Base-by-base conservation (phyloP, 37 sponge, comb jelly and placozoan genomes). In the Diacarnus erythraeanus region DNA sequence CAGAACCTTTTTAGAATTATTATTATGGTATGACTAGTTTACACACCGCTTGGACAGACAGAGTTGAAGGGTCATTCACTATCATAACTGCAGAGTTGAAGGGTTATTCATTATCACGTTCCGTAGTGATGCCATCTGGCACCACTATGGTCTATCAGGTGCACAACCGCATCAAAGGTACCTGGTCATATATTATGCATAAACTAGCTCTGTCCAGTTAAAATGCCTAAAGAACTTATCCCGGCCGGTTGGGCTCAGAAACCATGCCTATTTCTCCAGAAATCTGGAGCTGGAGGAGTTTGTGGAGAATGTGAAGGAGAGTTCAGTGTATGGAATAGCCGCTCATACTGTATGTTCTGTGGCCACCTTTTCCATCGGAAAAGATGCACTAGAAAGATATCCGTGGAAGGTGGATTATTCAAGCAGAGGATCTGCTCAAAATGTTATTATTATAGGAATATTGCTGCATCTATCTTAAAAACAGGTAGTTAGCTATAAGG, bases 271-370 rank as follows among this genome's bases (percentile, higher is more conserved):
- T 76, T 66, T 23, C 43, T 54, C 1, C 18, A 8, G 25, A 43
- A n/a, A 35, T 23, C 64, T 10, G 17, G 25, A 3, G 22, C 34
- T 0, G 42, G 41, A 5, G 25, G 29, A 0, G n/a, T 4, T 38
- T 82, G 83, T 33, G 35, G 38, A 17, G 38, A n/a, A 23, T 82
- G 83, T 29, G 65, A 82, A 22, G 66, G 42, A 17, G 74, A n/a
- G 9, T 82, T 82, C 75, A 65, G 38, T 27, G 38, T 82, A 23
- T 74, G 64, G 75, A 73, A 68, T 17, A 31, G 74, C 9, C 20
- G 64, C 21, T 41, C 36, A 31, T 27, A 69, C 57, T 85, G 85
- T 56, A 42, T 27, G 18, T 85, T 78, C 42, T 85, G 85, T 43
- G 85, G 85, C 26, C 51, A 64, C 21, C 3, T 77, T 18, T 71